phyloP scores from a whole-genome alignment of 2,797 vertebrate species.

The Enteromius radiatus region DNA sequence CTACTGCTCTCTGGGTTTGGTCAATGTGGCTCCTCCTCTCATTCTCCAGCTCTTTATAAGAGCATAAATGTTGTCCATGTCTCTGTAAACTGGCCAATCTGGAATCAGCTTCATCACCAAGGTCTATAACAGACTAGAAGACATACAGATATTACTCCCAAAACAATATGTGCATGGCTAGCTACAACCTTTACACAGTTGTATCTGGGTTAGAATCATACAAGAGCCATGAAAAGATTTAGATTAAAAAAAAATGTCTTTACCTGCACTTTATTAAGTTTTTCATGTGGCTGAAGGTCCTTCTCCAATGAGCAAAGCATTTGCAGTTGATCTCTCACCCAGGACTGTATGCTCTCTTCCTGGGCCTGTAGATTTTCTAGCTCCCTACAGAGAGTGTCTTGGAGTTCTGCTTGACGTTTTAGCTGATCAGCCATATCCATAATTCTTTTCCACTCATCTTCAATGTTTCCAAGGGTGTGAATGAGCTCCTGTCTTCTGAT shows the following conservation, averaged over 20 bases:
- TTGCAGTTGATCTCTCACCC: slow-evolving; percentile 80
- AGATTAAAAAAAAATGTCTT: slow-evolving; percentile 10
- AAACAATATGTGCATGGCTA: not conserved
- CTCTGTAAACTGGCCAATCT: slow-evolving; percentile 73
- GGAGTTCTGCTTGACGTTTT: slow-evolving; percentile 44
- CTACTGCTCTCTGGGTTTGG: slow-evolving; percentile 48
- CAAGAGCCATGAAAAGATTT: not conserved
- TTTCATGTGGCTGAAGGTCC: slow-evolving; percentile 71
- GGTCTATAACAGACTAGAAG: slow-evolving; percentile 76
- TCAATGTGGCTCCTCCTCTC: slow-evolving; percentile 59
- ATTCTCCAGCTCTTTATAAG: slow-evolving; percentile 62
- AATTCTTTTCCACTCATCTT: slow-evolving; percentile 61
- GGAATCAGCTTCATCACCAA: slow-evolving; percentile 75
- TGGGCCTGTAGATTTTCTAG: slow-evolving; percentile 72
- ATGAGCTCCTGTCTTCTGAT: slow-evolving; percentile 46
- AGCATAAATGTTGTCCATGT: slow-evolving; percentile 53
- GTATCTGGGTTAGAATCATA: not conserved
- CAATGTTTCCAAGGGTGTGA: slow-evolving; percentile 40
- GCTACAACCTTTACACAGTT: not conserved
- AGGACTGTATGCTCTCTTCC: slow-evolving; percentile 71
- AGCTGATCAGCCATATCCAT: slow-evolving; percentile 59
- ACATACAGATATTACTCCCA: slow-evolving; percentile 4
- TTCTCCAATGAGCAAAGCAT: slow-evolving; percentile 70
- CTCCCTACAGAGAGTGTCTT: slow-evolving; percentile 65
- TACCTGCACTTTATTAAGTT: slow-evolving; percentile 79